Evolutionary conservation across 2,797 vertebrate genomes (phyloP), one percentile per base, ranked within the genome.

Genomic region (Kryptolebias ocellatus): DNA sequence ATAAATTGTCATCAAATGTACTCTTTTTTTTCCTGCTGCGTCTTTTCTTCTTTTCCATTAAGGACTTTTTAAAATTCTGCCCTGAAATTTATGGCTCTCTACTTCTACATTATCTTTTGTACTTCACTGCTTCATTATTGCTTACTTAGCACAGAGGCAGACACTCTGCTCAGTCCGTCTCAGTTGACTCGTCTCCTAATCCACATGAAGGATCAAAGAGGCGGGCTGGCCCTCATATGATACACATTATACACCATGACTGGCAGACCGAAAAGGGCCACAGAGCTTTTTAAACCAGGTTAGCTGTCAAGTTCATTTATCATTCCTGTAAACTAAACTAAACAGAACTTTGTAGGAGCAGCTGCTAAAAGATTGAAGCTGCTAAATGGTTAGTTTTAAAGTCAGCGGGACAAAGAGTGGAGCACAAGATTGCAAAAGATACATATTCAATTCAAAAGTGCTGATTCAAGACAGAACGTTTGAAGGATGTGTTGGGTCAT

Each of bases 211-310:
- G 85, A 90, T 91, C 90, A 90, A 90, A 90, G 85, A 76, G 73
- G 67, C 72, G 31, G 77, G 67, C 67, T 16, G 47, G 56, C 61
- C 67, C 89, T 91, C 90, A 91, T 89, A 91, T 90, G 90, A 92
- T 89, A 70, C 84, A 89, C 83, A 87, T 90, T 88, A 90, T 74
- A 78, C 72, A 79, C 80, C 74, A 79, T 81, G 85, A 85, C 84
- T 77, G 83, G 69, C 82, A 72, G 85, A 87, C 62, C 68, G 53
- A 74, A 74, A 85, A 83, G 84, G 76, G 53, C 75, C 68, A 64
- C 34, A 71, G 67, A 83, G 81, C 47, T 64, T 80, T 80, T 76
- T 87, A 79, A 89, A 84, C 62, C 87, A 80, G 79, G 83, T 85
- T 91, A 88, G 55, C 83, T 86, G 88, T 91, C 87, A 81, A 15